These are phyloP conservation scores for Megastigmus dorsalis DNA, from an alignment of 2,888 invertebrate species.

Conservation along the genomic window DNA sequence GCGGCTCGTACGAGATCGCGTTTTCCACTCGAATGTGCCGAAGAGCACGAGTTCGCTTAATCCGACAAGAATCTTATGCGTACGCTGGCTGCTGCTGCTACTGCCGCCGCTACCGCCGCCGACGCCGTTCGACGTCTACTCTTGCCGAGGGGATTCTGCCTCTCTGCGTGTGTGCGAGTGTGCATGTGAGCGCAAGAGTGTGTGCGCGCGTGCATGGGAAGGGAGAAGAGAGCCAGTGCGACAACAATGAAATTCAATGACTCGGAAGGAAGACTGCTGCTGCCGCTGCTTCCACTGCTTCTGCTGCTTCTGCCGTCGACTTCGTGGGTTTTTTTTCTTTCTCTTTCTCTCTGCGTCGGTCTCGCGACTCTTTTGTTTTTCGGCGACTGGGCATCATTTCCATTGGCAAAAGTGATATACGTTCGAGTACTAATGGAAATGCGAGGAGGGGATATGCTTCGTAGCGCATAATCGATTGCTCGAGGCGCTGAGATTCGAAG, in stretches of 20 bases:
- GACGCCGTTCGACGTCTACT: not conserved
- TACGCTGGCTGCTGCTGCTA: conserved; percentile 7
- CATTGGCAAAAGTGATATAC: not conserved
- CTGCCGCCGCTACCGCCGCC: not conserved
- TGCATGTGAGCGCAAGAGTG: not conserved
- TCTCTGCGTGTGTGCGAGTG: not conserved
- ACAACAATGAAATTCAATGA: conserved; percentile 52
- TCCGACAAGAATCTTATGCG: conserved; percentile 46
- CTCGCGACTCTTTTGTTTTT: not conserved
- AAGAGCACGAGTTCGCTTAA: conserved; percentile 47
- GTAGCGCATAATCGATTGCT: too few relatives aligned
- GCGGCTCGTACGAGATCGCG: conserved; percentile 45
- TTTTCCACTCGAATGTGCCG: conserved; percentile 44
- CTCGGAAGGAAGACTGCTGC: conserved; percentile 33
- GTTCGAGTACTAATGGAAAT: not conserved
- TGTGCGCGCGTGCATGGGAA: not conserved
- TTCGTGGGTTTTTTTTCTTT: not conserved
- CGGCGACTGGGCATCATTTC: not conserved
- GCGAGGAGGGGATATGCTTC: not conserved
- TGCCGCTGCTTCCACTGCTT: too few relatives aligned
- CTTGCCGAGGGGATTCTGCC: not conserved
- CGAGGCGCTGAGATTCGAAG: too few relatives aligned
- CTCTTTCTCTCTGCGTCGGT: too few relatives aligned
- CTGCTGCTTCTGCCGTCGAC: too few relatives aligned
- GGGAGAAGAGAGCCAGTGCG: not conserved